Evolutionary conservation across 1,140 invertebrate species (phyloP), one percentile per base, ranked within the genome.

Genomic region (Choristoneura fumiferana): DNA sequence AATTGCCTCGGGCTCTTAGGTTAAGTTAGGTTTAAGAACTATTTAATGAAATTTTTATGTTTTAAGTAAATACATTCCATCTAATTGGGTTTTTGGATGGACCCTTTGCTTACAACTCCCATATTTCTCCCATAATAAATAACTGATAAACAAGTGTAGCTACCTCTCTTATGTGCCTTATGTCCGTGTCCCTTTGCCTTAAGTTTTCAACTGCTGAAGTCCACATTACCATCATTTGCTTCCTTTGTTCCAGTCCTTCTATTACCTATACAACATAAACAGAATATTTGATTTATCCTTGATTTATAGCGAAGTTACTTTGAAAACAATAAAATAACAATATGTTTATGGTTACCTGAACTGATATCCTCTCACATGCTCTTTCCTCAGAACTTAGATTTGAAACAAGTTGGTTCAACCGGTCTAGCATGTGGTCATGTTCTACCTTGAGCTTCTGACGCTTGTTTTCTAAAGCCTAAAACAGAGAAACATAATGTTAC

Each of bases 141-240:
- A 57, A n/a, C 57, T 49, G 52, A 61, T 58, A 33, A 58, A 35
- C 13, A 17, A 33, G 36, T 8, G 34, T 59, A 36, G 29, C 58
- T 69, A 90, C 89, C 73, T 89, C 81, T 73, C 89, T 87, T n/a
- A 87, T 83, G 22, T 88, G 80, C 37, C 80, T 69, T 3, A 92
- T 92, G 13, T 91, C 90, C 2, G 75, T 83, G 52, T 92, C 91
- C n/a, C 91, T 75, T 58, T 91, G 90, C 10, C 90, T 73, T 37
- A 92, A 59, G 63, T 91, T 91, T 62, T 91, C 91, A 0, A 92
- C 88, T 5, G 91, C 83, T 52, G 79, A 81, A 12, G 91, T 82
- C 91, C 91, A 92, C 72, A 87, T 89, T 0, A 57, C 58, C 78
- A 90, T 84, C 76, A 87, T 90, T 34, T 82, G 76, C 37, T 85